phyloP scores from a whole-genome alignment of 2,113 vertebrate genomes.

The Electrona antarctica region DNA sequence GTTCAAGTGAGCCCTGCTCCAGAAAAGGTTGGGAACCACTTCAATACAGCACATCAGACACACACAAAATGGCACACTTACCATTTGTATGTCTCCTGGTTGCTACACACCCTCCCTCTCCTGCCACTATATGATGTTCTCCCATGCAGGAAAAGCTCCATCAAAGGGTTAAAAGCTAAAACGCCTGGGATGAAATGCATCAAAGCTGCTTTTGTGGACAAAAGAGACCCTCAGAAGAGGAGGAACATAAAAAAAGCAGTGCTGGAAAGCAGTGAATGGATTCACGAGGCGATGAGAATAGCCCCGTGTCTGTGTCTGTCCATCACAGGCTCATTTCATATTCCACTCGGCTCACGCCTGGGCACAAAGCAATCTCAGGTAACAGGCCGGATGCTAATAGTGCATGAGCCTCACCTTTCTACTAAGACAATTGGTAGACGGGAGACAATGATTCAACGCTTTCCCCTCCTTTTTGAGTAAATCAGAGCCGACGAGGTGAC shows the following conservation, averaged over 20 bases:
- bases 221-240: constrained; percentile 35
- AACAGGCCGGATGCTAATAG: constrained; percentile 74
- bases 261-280: constrained; percentile 69
- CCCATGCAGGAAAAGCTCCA: constrained; percentile 38
- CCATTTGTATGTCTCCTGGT: too few relatives aligned
- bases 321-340: constrained; percentile 67
- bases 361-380: constrained; percentile 80
- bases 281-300: constrained; percentile 59
- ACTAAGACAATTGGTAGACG: constrained; percentile 58
- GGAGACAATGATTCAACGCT: constrained; percentile 37
- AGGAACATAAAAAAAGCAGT: constrained; percentile 56
- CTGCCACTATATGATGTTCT: constrained; percentile 24
- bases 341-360: constrained; percentile 70
- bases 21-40: too few relatives aligned
- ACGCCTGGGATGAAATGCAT: constrained; percentile 66
- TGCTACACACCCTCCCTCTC: constrained; percentile 6
- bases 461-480: constrained; percentile 23
- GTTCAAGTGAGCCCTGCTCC: too few relatives aligned
- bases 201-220: constrained; percentile 69
- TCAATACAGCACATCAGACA: too few relatives aligned
- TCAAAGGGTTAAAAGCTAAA: constrained; percentile 43
- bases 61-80: too few relatives aligned
- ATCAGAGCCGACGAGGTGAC: constrained; percentile 34
- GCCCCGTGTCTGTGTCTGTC: constrained; percentile 63
- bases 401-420: constrained; percentile 60